phyloP scores from a whole-genome alignment of 1,140 invertebrate genomes.

The Aphidius ervi region DNA sequence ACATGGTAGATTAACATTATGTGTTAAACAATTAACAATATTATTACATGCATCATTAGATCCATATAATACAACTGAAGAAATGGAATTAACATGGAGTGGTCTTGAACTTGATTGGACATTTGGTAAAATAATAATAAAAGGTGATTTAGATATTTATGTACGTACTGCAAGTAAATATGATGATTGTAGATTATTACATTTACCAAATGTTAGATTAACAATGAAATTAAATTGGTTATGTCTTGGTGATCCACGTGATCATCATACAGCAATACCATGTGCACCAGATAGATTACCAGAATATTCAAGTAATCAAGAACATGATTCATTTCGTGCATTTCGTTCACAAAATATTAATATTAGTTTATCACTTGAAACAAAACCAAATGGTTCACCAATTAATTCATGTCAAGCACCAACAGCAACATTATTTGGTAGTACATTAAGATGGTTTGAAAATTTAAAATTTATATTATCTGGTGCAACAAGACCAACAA shows the following conservation, averaged over 20 bases:
- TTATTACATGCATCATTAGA: conserved; percentile 91
- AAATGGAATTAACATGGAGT: conserved; percentile 96
- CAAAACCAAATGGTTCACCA: conserved; percentile 62
- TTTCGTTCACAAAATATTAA: conserved; percentile 94
- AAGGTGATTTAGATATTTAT: conserved; percentile 68
- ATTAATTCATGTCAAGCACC: conserved; percentile 64
- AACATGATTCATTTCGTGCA: conserved; percentile 82
- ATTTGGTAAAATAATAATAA: conserved; percentile 65
- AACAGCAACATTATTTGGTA: conserved; percentile 82
- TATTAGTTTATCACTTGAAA: conserved; percentile 84
- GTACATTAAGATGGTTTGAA: conserved; percentile 91
- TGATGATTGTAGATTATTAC: conserved; percentile 90
- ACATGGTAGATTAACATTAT: conserved; percentile 87
- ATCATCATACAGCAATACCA: conserved; percentile 94
- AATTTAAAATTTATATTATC: conserved; percentile 94
- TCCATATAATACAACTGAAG: conserved; percentile 97
- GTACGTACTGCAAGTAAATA: conserved; percentile 97
- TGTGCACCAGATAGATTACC: conserved; percentile 96
- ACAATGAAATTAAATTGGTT: conserved; percentile 86
- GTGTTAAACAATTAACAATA: conserved; percentile 80
- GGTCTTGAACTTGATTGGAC: conserved; percentile 93
- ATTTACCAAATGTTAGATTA: conserved; percentile 84
- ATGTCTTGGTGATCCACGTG: conserved; percentile 87
- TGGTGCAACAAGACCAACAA: conserved; percentile 89
- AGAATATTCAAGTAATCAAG: conserved; percentile 94